Percentiles rank a stretch among this genome's conserved stretches.
Conservation (phyloP, 2,888 invertebrate genomes). For the Sarcophaga rosellei region DNA sequence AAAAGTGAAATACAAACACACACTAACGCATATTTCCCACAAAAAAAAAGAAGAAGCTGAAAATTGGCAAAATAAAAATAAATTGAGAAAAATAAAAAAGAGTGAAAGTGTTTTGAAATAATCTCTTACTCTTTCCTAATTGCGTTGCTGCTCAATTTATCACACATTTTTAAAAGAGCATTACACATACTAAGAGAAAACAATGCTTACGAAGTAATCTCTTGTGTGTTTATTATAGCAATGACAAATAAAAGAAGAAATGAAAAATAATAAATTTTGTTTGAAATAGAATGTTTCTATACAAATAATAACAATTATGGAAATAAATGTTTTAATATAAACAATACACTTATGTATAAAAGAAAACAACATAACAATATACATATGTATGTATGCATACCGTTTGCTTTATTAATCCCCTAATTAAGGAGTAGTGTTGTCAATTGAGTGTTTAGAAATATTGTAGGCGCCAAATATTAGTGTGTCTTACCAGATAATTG, state of each 20-base stretch:
- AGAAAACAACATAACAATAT: neutral
- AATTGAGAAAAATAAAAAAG: conserved; percentile 41
- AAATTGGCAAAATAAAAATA: conserved; percentile 20
- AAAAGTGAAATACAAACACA: conserved; percentile 47
- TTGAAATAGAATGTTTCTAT: neutral
- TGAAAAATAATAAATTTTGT: conserved; percentile 11
- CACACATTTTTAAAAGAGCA: neutral
- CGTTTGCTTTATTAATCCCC: neutral
- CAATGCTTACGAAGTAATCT: neutral
- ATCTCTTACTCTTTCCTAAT: neutral
- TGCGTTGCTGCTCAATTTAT: neutral
- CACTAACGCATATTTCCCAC: conserved; percentile 38
- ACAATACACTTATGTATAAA: neutral
- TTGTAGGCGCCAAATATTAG: too few relatives aligned
- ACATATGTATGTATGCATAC: too few relatives aligned
- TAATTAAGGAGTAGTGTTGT: neutral
- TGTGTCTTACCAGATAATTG: too few relatives aligned
- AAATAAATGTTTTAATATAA: neutral
- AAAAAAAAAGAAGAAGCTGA: neutral
- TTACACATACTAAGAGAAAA: conserved; percentile 3
- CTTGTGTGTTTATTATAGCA: neutral
- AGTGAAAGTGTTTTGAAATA: conserved; percentile 63
- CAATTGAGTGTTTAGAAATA: neutral
- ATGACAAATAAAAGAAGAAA: neutral
- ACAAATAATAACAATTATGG: neutral